A percentile compares a stretch with the other conserved stretches of the same genome.
These are phyloP conservation scores for Timema podura DNA, from an alignment of 2,888 invertebrate genomes.

Conservation along the genomic window DNA sequence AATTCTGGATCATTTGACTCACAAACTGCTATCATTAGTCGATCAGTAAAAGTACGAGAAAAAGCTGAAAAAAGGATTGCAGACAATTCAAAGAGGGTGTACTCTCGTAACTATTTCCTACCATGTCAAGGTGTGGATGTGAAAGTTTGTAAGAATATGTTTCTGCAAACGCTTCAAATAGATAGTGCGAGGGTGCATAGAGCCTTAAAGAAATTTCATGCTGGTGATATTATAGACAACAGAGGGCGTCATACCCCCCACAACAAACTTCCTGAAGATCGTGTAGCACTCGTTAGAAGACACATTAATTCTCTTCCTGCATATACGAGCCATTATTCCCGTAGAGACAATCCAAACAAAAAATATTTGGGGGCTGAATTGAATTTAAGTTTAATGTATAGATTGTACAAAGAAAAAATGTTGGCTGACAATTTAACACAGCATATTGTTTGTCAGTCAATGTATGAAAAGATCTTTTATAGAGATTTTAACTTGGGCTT, in stretches of 20 bases:
- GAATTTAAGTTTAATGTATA: conserved; percentile 5
- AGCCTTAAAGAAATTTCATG: conserved; percentile 2
- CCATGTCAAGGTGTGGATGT: conserved; percentile 4
- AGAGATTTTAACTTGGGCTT: background rate
- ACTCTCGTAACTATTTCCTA: conserved; percentile 6
- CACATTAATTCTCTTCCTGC: conserved; percentile 9
- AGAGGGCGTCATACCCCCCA: conserved; percentile 6
- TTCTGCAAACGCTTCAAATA: conserved; percentile 7
- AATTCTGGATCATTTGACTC: conserved; percentile 1
- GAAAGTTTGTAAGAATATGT: conserved; percentile 11
- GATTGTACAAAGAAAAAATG: conserved; percentile 15
- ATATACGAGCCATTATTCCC: conserved; percentile 10
- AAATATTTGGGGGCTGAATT: conserved; percentile 1
- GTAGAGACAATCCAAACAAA: conserved; percentile 7
- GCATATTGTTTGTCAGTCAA: background rate
- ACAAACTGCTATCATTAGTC: conserved; percentile 10
- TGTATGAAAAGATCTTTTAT: background rate
- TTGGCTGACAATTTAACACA: background rate
- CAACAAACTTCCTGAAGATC: conserved; percentile 8
- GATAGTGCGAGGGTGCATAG: conserved; percentile 9
- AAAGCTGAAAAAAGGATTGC: background rate
- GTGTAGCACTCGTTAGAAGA: background rate
- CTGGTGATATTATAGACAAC: background rate
- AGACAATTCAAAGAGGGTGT: background rate
- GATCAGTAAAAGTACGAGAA: conserved; percentile 6